A percentile compares a stretch with the other conserved stretches of the same genome.
phyloP scores from a whole-genome alignment of 2,797 vertebrate genomes.

The Sebastes melanostomus region DNA sequence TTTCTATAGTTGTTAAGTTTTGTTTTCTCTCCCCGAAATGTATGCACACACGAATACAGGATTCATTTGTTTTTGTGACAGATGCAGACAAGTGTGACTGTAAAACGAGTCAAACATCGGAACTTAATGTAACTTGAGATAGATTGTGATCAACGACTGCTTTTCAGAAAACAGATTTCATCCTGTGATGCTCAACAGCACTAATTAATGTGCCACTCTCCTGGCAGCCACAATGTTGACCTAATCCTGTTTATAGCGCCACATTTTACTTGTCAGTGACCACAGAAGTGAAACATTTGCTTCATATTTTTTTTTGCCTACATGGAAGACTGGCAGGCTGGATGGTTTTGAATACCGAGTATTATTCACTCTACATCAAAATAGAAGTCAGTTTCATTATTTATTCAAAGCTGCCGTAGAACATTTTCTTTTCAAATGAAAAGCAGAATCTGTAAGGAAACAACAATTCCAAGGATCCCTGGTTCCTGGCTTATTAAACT shows the following conservation, averaged over 20 bases:
- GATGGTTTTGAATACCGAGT: constrained; percentile 15
- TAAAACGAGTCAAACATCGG: neutral
- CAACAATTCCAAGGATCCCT: neutral
- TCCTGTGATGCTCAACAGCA: constrained; percentile 28
- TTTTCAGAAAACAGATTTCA: constrained; percentile 26
- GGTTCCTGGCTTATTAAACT: constrained; percentile 25
- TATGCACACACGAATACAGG: neutral
- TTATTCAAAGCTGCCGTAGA: constrained; percentile 25
- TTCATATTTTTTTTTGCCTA: constrained; percentile 4
- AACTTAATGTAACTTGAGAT: constrained; percentile 2
- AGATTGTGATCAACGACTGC: constrained; percentile 22
- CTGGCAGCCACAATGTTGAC: constrained; percentile 17
- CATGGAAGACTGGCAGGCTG: constrained; percentile 11
- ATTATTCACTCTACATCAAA: constrained; percentile 28
- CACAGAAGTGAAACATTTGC: constrained; percentile 24
- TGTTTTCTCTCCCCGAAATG: neutral
- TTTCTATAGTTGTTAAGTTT: neutral
- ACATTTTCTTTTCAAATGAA: constrained; percentile 21
- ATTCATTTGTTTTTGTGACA: neutral
- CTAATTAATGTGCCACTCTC: constrained; percentile 62
- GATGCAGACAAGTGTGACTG: neutral
- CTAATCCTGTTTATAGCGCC: constrained; percentile 12
- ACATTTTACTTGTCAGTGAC: constrained; percentile 32
- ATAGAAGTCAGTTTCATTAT: constrained; percentile 22
- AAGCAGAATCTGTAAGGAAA: constrained; percentile 11